Base-by-base conservation (phyloP, 2,113 vertebrate genomes). In the Chaetodon auriga region DNA sequence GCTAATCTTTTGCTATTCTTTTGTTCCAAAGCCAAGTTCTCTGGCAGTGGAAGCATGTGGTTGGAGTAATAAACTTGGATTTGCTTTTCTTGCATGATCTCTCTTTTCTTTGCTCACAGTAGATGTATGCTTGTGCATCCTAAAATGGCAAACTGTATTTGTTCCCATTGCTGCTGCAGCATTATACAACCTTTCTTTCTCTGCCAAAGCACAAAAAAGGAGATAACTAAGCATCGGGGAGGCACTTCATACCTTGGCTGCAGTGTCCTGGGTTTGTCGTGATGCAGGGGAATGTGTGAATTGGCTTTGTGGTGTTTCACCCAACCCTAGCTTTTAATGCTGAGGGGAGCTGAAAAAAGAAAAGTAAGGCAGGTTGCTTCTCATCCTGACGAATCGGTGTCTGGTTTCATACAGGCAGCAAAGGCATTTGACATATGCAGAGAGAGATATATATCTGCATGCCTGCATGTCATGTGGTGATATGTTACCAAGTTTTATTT, bases 1-100 rank as follows among this genome's bases (percentile, higher is more conserved):
- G 63, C 81, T 79, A 82, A 90, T 86, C 84, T 75, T 80, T 58
- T 64, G 54, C 45, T 77, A 68, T 85, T 80, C 65, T 81, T 86
- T 78, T 89, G 66, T 86, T 89, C 61, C 70, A 74, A 25, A 77
- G 71, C 85, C 85, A 91, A 90, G 64, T 57, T 46, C 38, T 81
- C 51, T 84, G 82, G 77, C 73, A 88, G 57, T 41, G 54, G 55
- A 81, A 90, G 75, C 85, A 89, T 80, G 85, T 49, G 35, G 76
- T 72, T 71, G 41, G 55, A 84, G 19, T 82, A 75, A 68, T 88
- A 83, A 64, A 87, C 72, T 80, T 80, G 72, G 46, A 74, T 49
- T 21, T 49, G 45, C 45, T 68, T 66, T 76, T 58, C 61, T 73
- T 48, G 14, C 68, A 82, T 62, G 60, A 87, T 60, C 49, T 74